These are phyloP conservation scores for Sylvicola cinctus DNA, from an alignment of 2,888 invertebrate species.

Conservation along the genomic window DNA sequence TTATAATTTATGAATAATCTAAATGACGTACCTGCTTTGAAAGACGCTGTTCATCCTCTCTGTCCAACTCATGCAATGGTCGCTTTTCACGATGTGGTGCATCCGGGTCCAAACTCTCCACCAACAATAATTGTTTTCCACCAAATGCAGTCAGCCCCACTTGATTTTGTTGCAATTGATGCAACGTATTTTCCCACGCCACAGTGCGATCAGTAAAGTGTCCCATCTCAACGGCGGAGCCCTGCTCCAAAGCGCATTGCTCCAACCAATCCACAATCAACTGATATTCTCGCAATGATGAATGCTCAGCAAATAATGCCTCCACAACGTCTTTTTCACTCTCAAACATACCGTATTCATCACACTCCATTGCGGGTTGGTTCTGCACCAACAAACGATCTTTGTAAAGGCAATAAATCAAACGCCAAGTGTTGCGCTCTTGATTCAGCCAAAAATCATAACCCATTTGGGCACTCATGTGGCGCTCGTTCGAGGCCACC, in stretches of 20 bases:
- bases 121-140: conserved; percentile 32
- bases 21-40: conserved; percentile 21
- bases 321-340: conserved; percentile 29
- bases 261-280: conserved; percentile 87
- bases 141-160: conserved; percentile 33
- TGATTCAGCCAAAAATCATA: conserved; percentile 38
- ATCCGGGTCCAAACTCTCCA: conserved; percentile 71
- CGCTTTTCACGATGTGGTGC: conserved; percentile 61
- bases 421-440: conserved; percentile 77
- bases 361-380: conserved; percentile 18
- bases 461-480: conserved; percentile 4
- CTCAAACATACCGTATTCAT: conserved; percentile 26
- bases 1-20: neutral
- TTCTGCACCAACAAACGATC: conserved; percentile 40
- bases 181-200: conserved; percentile 83
- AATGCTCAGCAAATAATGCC: conserved; percentile 27
- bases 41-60: conserved; percentile 50
- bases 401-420: conserved; percentile 60
- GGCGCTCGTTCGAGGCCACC: conserved; percentile 1
- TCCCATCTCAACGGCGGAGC: conserved; percentile 28
- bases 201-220: conserved; percentile 65
- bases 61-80: conserved; percentile 67
- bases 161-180: conserved; percentile 39
- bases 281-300: conserved; percentile 48
- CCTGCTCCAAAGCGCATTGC: conserved; percentile 44